Evolutionary conservation across 2,113 vertebrate species (phyloP).

Genomic region (Myiozetetes cayanensis): DNA sequence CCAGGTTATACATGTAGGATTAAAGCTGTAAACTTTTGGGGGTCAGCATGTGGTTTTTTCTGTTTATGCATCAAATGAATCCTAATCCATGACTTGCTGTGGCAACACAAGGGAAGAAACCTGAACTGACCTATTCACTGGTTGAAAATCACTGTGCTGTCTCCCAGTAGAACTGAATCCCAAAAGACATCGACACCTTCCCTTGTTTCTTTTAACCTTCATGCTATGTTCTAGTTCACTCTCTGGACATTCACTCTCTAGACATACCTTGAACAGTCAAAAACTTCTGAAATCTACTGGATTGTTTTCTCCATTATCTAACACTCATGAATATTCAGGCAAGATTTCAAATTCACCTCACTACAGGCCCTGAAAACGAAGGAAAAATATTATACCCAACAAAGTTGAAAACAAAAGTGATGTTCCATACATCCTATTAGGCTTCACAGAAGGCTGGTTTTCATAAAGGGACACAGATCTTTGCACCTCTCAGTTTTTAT

Average conservation of each 20-base stretch:
- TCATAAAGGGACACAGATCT: background rate
- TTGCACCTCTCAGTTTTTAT: background rate
- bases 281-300: background rate
- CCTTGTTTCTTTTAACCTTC: background rate
- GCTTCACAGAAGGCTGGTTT: background rate
- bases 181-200: background rate
- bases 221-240: background rate
- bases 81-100: background rate
- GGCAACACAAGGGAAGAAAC: background rate
- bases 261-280: rapidly evolving
- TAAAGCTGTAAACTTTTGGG: background rate
- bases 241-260: background rate
- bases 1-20: background rate
- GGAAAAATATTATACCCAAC: background rate
- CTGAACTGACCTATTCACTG: background rate
- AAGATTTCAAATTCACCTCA: background rate
- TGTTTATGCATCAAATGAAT: background rate
- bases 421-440: background rate
- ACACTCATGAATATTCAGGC: background rate
- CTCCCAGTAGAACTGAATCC: background rate
- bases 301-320: background rate
- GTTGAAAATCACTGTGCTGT: background rate
- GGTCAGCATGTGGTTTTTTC: background rate
- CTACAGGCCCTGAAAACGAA: background rate
- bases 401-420: background rate